Conservation (phyloP, 2,888 invertebrate genomes). For the Sthenelais limicola region DNA sequence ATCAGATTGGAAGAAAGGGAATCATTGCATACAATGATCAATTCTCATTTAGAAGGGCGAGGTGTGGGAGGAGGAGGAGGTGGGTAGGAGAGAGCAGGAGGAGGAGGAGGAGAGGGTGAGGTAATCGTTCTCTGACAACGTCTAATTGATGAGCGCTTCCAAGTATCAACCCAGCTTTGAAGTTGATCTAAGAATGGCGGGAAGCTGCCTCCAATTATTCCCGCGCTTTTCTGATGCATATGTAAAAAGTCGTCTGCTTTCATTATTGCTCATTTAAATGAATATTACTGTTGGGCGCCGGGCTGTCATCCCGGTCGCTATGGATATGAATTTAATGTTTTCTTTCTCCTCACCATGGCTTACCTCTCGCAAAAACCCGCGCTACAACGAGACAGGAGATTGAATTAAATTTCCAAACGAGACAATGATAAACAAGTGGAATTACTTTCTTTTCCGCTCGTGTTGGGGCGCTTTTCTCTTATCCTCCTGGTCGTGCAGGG, state of each 20-base stretch:
- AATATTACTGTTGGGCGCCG: slow-evolving; percentile 24
- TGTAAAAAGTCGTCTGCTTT: slow-evolving; percentile 11
- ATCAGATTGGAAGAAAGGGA: slow-evolving; percentile 34
- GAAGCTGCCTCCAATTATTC: not conserved
- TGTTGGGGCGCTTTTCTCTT: too few relatives aligned
- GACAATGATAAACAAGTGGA: too few relatives aligned
- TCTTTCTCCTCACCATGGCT: too few relatives aligned
- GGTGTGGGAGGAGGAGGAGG: too few relatives aligned
- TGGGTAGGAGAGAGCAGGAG: too few relatives aligned
- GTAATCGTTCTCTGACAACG: slow-evolving; percentile 36
- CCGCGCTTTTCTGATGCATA: slow-evolving; percentile 29
- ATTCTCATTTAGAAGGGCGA: slow-evolving; percentile 36
- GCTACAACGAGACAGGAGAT: too few relatives aligned
- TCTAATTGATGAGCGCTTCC: slow-evolving; percentile 36
- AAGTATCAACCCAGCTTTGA: slow-evolving; percentile 25
- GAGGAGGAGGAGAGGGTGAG: too few relatives aligned
- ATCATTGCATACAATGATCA: slow-evolving; percentile 36
- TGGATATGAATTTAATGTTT: slow-evolving; percentile 36
- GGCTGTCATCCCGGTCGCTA: slow-evolving; percentile 32
- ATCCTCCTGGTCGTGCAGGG: too few relatives aligned
- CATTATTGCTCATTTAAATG: slow-evolving; percentile 38
- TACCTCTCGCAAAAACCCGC: too few relatives aligned
- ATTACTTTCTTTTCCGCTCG: too few relatives aligned
- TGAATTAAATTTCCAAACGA: too few relatives aligned
- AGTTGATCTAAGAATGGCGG: slow-evolving; percentile 31